phyloP scores from a whole-genome alignment of 2,113 vertebrate genomes.

The Oryzias javanicus region DNA sequence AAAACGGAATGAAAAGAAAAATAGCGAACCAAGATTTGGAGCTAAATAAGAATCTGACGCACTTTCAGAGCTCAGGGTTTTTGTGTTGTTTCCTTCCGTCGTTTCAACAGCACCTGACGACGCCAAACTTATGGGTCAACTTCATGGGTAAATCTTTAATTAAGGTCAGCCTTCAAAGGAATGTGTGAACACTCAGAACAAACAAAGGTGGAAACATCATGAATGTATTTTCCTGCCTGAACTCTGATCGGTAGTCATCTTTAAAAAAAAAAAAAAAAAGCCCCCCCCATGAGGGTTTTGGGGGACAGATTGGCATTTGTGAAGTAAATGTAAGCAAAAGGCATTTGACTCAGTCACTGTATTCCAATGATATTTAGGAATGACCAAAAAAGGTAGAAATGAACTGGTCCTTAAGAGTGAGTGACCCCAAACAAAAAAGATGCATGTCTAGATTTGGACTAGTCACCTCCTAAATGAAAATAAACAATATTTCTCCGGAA shows the following conservation, averaged over 20 bases:
- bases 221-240: slow-evolving; percentile 23
- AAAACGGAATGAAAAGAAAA: slow-evolving; percentile 28
- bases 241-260: neutral
- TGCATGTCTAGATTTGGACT: slow-evolving; percentile 45
- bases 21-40: slow-evolving; percentile 16
- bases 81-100: neutral
- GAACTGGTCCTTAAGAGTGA: slow-evolving; percentile 41
- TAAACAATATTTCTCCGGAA: slow-evolving; percentile 45
- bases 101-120: slow-evolving; percentile 2
- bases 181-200: slow-evolving; percentile 24
- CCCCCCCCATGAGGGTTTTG: too few species aligned
- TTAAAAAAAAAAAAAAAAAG: too few species aligned
- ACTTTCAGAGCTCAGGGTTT: neutral
- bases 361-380: slow-evolving; percentile 37
- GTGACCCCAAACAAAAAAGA: slow-evolving; percentile 50
- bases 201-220: slow-evolving; percentile 9
- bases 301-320: slow-evolving; percentile 44
- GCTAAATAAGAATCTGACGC: slow-evolving; percentile 30
- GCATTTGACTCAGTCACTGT: slow-evolving; percentile 48
- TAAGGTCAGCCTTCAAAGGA: slow-evolving; percentile 20
- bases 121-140: slow-evolving; percentile 16
- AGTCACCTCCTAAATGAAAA: slow-evolving; percentile 47
- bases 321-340: slow-evolving; percentile 49
- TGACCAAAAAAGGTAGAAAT: slow-evolving; percentile 34
- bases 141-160: slow-evolving; percentile 23